Evolutionary conservation across 2,888 invertebrate species (phyloP).

Genomic region (Habroteleia sp.): DNA sequence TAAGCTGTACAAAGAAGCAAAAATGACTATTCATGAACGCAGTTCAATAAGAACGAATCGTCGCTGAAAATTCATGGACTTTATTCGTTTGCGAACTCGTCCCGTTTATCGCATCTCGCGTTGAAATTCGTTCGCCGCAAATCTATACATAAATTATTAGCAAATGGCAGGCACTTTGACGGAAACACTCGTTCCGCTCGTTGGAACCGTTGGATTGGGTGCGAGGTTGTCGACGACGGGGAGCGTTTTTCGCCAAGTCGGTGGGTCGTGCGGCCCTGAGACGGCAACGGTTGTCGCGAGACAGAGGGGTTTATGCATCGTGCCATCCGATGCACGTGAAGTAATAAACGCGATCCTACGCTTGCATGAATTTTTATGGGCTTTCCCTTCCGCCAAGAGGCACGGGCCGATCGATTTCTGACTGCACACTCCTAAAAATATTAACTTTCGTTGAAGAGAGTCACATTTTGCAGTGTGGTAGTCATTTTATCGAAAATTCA

Average conservation of each 20-base stretch:
- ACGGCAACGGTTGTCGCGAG: conserved; percentile 46
- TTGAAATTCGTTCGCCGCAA: conserved; percentile 10
- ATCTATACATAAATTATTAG: conserved; percentile 31
- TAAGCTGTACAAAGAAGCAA: conserved; percentile 25
- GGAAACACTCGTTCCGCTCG: too few species aligned
- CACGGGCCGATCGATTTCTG: too few species aligned
- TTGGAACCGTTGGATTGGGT: conserved; percentile 7
- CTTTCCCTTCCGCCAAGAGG: conserved; percentile 6
- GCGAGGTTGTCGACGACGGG: too few species aligned
- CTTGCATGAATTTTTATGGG: conserved; percentile 58
- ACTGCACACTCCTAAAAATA: too few species aligned
- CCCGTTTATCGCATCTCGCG: conserved; percentile 18
- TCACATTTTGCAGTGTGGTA: too few species aligned
- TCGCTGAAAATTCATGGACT: conserved; percentile 37
- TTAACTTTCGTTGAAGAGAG: too few species aligned
- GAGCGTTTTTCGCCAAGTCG: too few species aligned
- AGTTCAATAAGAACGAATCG: conserved; percentile 41
- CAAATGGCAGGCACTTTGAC: too few species aligned
- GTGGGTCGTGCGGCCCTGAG: conserved; percentile 40
- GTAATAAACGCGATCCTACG: conserved; percentile 53
- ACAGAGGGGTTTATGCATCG: conserved; percentile 47
- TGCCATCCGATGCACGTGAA: conserved; percentile 27
- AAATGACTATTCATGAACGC: conserved; percentile 46
- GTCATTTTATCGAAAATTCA: too few species aligned
- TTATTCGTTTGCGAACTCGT: conserved; percentile 24